Evolutionary conservation across 2,113 vertebrate species (phyloP), one percentile per base, ranked within the genome.

Genomic region (Euleptes europaea): DNA sequence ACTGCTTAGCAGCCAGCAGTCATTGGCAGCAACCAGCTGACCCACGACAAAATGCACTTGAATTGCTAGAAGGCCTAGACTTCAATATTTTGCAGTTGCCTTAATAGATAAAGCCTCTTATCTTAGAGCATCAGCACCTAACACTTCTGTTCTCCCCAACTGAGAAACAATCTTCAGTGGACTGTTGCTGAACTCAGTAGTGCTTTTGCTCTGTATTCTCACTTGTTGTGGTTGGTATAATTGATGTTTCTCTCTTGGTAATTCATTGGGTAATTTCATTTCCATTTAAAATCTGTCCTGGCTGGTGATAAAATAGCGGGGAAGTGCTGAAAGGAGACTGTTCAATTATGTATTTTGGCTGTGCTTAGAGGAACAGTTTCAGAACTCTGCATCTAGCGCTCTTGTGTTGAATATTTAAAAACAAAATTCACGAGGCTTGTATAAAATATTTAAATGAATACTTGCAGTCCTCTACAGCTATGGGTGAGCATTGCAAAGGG

Each of bases 91-190:
- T 21, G n/a, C 66, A 81, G 14, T 70, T 47, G 9, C 63, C 21
- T 35, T 19, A 33, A 7, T 70, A 80, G 72, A 65, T 1, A 12
- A 0, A 14, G 0, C 0, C 0, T 0, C 38, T 26, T 51, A 71
- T 47, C 38, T 26, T n/a, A 28, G 1, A 71, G 15, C 70, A 65
- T 66, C 3, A n/a, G 11, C 26, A 12, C n/a, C 73, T 2, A 26
- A 88, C 28, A 2, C 21, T 72, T 44, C 38, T 44, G 60, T 8
- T 2, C 1, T 17, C 47, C 33, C 23, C 42, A 47, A 28, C 78
- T n/a, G 51, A 8, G 2, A 17, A 67, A 67, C 10, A 3, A 3
- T 3, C 73, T 12, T 9, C 10, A 5, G 47, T 40, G 0, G 4
- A 47, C 38, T 19, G 49, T 80, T 63, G 3, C 3, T 1, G 11